Evolutionary conservation across 2,113 vertebrate genomes (phyloP), one percentile per base, ranked within the genome.

Genomic region (Bathybates hornii): DNA sequence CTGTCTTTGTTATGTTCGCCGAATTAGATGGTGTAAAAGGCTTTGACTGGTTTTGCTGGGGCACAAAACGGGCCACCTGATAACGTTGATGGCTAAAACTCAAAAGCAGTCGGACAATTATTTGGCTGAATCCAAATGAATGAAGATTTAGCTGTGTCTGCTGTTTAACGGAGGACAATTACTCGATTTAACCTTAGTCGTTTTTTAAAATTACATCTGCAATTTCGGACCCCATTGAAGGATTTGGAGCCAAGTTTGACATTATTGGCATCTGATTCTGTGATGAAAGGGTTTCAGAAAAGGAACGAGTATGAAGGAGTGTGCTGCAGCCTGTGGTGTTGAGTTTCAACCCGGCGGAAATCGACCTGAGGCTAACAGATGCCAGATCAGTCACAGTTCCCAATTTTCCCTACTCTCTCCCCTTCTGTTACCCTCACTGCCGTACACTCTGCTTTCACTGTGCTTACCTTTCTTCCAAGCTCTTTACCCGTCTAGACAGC

Each of bases 301-400:
- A 82, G n/a, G 8, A 53, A 80, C 68, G 38, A 86, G 82, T 88
- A 53, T 5, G 80, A 38, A 81, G 88, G 68, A 89, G 89, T 82
- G 90, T 54, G 79, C 91, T 80, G 78, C 81, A 86, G 93, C 91
- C 79, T 7, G 27, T 21, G 84, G 89, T 96, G 92, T 96, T 90
- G 12, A 71, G 84, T 97, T 96, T 94, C 96, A 78, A 45, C 76
- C 43, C 27, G 84, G 92, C 92, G 94, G 95, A 96, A 96, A 95
- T 89, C 21, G 87, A 95, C 93, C 94, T 93, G 92, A 91, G 90
- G 94, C 90, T 82, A 95, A 95, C 96, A 97, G 96, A 96, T 97
- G 96, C 94, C 94, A 86, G 94, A 96, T 96, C 95, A 94, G 95
- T 96, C 96, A 95, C 93, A 93, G 66, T 82, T 80, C 85, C 91